Conservation (phyloP, 1,140 invertebrate species). For the Pogonomyrmex californicus region DNA sequence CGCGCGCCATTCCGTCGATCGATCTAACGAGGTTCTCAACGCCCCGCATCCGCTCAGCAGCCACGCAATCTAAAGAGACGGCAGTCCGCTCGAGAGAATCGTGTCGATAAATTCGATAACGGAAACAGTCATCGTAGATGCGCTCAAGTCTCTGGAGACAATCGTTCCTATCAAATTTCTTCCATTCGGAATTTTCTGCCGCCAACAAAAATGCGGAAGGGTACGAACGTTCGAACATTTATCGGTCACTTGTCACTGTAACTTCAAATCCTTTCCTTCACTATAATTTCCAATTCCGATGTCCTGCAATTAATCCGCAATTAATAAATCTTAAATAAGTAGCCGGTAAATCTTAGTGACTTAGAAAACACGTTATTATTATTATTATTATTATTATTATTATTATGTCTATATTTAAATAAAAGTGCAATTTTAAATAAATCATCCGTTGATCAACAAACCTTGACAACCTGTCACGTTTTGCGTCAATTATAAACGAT, state of each 20-base stretch:
- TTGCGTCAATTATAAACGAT: not conserved
- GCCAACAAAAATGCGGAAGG: conserved; percentile 23
- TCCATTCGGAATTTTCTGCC: conserved; percentile 33
- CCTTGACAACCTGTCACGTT: not conserved
- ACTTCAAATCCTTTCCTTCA: not conserved
- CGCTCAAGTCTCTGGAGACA: conserved; percentile 38
- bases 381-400: not conserved
- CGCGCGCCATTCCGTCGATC: conserved; percentile 64
- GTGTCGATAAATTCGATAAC: conserved; percentile 43
- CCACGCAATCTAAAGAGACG: conserved; percentile 25
- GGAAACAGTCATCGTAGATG: conserved; percentile 40
- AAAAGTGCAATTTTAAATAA: conserved; percentile 1
- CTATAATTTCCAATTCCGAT: too few relatives aligned
- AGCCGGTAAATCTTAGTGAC: too few relatives aligned
- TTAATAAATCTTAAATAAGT: not conserved
- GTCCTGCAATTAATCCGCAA: not conserved
- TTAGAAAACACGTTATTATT: too few relatives aligned
- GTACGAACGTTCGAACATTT: not conserved
- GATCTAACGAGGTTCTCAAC: conserved; percentile 74
- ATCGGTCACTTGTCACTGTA: not conserved
- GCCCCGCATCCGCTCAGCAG: not conserved
- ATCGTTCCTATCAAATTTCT: conserved; percentile 43
- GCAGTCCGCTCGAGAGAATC: conserved; percentile 29
- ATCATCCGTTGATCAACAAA: not conserved
- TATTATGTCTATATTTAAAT: not conserved